Conservation (phyloP, 2,113 vertebrate genomes). For the Vimba vimba region DNA sequence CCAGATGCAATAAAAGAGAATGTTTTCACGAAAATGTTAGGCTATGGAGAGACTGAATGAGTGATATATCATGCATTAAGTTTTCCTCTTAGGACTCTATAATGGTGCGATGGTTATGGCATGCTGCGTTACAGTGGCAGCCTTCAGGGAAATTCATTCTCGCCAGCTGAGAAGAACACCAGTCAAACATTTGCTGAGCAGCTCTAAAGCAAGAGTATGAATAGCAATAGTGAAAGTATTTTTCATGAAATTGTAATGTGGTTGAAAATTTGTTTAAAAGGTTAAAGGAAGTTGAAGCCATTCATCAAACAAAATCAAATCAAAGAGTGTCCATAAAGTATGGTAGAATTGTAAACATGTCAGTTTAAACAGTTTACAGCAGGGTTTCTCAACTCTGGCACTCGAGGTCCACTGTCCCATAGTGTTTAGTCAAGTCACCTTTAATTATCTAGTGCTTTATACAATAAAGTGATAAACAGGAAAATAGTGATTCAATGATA, state of each 20-base stretch:
- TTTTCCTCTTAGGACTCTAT: neutral
- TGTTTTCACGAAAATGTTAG: no score
- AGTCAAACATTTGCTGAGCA: neutral
- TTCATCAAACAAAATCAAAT: neutral
- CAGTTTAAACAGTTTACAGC: neutral
- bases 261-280: neutral
- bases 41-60: neutral
- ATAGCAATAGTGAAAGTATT: neutral
- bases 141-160: constrained; percentile 5
- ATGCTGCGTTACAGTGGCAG: neutral
- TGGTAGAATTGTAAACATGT: neutral
- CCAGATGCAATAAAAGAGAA: neutral
- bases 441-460: no score
- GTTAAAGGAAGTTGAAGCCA: neutral
- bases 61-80: neutral
- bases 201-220: neutral
- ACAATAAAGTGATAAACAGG: no score
- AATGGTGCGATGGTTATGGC: neutral
- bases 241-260: neutral
- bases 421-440: neutral
- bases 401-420: neutral
- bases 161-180: neutral
- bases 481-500: no score
- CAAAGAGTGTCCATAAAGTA: neutral
- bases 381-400: neutral